Evolutionary conservation across 2,888 invertebrate genomes (phyloP).

Genomic region (Ephialtes manifestator): DNA sequence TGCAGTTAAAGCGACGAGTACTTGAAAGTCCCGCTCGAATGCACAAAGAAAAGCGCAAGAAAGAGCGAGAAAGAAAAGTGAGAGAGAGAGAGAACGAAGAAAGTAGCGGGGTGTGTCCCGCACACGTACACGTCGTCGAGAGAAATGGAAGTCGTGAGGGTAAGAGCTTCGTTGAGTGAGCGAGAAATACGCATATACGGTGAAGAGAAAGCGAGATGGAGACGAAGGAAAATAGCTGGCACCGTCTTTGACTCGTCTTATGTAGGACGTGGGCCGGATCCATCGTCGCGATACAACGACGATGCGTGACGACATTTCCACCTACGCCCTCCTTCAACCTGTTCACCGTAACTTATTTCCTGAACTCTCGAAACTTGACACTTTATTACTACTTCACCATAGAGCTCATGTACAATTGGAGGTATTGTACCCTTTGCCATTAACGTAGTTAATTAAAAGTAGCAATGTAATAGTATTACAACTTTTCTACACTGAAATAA

Average conservation of each 20-base stretch:
- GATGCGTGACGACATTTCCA: slow-evolving; percentile 48
- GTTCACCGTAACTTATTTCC: slow-evolving; percentile 53
- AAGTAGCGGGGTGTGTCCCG: slow-evolving; percentile 28
- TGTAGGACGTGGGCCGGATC: slow-evolving; percentile 76
- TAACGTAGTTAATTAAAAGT: background rate
- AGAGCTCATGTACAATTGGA: background rate
- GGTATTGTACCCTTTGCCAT: background rate
- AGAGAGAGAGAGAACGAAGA: slow-evolving; percentile 32
- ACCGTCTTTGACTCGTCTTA: slow-evolving; percentile 66
- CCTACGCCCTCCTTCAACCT: slow-evolving; percentile 23
- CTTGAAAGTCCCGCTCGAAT: slow-evolving; percentile 22
- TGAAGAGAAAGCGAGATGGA: slow-evolving; percentile 4
- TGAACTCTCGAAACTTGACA: slow-evolving; percentile 16
- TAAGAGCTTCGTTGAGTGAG: slow-evolving; percentile 42
- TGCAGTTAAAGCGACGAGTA: slow-evolving; percentile 23
- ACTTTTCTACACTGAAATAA: too few relatives aligned
- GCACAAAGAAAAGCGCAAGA: slow-evolving; percentile 23
- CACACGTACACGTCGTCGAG: slow-evolving; percentile 48
- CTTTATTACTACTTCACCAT: background rate
- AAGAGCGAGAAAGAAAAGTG: slow-evolving; percentile 15
- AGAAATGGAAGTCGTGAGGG: slow-evolving; percentile 58
- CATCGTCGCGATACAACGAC: slow-evolving; percentile 71
- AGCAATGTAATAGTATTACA: too few relatives aligned
- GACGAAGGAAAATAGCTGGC: slow-evolving; percentile 68
- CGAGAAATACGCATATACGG: slow-evolving; percentile 3